Evolutionary conservation across 2,797 vertebrate genomes (phyloP).

Genomic region (Syngnathus acus): DNA sequence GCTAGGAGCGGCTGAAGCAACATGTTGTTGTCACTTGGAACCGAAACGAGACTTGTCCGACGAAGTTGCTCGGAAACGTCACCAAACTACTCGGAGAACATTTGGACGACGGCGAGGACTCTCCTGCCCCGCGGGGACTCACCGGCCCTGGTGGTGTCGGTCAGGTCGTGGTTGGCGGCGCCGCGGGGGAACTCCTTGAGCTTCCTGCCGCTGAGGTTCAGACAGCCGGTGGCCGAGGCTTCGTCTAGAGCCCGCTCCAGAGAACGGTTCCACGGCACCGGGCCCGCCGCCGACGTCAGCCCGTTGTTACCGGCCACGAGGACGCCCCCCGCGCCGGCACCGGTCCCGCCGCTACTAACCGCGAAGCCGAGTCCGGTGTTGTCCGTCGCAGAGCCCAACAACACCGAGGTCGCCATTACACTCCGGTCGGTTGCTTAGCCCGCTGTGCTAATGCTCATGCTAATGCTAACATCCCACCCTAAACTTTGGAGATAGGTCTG

Average conservation of each 20-base stretch:
- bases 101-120: no score
- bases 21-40: background rate
- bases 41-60: background rate
- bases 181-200: conserved; percentile 94
- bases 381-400: conserved; percentile 72
- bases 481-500: conserved; percentile 32
- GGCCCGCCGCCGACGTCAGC: conserved; percentile 45
- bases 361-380: conserved; percentile 62
- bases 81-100: no score
- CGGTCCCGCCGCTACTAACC: conserved; percentile 37
- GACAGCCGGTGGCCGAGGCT: conserved; percentile 81
- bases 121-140: conserved; percentile 37
- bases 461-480: conserved; percentile 63
- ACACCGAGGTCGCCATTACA: conserved; percentile 88
- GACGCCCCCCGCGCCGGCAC: conserved; percentile 15
- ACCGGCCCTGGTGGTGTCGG: conserved; percentile 92
- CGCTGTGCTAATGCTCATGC: conserved; percentile 61
- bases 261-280: conserved; percentile 85
- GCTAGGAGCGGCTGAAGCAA: background rate
- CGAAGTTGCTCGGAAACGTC: background rate
- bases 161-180: conserved; percentile 88
- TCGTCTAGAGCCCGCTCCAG: conserved; percentile 90
- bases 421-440: conserved; percentile 51
- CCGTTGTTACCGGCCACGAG: conserved; percentile 34
- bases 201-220: conserved; percentile 95